Evolutionary conservation across 2,113 vertebrate species (phyloP), one percentile per base, ranked within the genome.

Genomic region (Trachemys scripta): DNA sequence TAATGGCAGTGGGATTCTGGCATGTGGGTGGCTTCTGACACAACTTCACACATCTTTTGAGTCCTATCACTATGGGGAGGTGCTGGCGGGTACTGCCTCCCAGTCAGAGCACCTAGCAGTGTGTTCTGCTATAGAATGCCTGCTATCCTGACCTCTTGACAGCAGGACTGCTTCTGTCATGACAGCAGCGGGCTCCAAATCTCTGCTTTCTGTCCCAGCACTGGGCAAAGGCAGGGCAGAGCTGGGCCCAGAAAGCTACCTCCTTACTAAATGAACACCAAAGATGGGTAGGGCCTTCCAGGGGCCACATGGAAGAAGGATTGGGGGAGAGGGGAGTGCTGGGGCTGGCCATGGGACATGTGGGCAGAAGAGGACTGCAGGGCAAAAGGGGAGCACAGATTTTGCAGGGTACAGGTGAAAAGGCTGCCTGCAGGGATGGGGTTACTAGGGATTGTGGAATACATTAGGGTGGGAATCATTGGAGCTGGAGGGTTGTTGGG

Each of bases 311-410:
- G 8, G 78, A 53, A 82, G 3, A 53, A 35, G 19, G 9, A 54
- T 59, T 14, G 35, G 2, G 0, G 0, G 42, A 4, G 1, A 0
- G 0, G 1, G 80, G 78, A 0, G 0, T 20, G 72, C 29, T 47
- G 3, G 47, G 75, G 84, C 5, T 7, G 20, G 6, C 16, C 69
- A 27, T 25, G 0, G 1, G 56, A 24, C 38, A 50, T 12, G 51
- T 2, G n/a, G 27, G 69, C 22, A 49, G 31, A 59, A 16, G 0
- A 0, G 80, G 56, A 54, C 38, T 12, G 54, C 57, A 49, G 35
- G n/a, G 20, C 69, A 24, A 19, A 57, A 82, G 82, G 80, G 84
- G 56, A 5, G 42, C 38, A 81, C 53, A 45, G 35, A 27, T 27
- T 59, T 24, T 80, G 80, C 9, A 49, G 50, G 54, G 22, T 3